Base-by-base conservation (phyloP, 2,888 invertebrate species). In the Stratiomys singularior region DNA sequence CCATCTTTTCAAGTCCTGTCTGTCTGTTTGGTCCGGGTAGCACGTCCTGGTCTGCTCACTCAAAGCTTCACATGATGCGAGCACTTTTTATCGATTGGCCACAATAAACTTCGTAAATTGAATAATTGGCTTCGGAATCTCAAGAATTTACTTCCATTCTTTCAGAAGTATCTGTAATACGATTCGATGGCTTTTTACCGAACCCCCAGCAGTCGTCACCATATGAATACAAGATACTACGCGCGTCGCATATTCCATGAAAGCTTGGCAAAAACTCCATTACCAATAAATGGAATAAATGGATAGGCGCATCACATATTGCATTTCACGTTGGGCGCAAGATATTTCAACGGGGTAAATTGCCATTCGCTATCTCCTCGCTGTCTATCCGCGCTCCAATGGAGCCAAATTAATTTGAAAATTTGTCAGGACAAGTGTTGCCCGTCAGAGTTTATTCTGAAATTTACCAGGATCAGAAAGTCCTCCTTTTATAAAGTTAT, bases 91-190 rank as follows among this genome's bases (percentile, higher is more conserved):
- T 15, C 52, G 3, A 4, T 52, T 52, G 3, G 46, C 60, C 23
- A 9, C 37, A 74, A 30, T 58, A 74, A 74, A 60, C 74, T 58
- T 60, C 60, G 60, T 74, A 74, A 74, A 74, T 74, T 74, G 74
- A 74, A 74, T 74, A 74, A 74, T 74, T 74, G 74, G 74, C 74
- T 37, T 21, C 60, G 74, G 74, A 74, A 74, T 74, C 23, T 58
- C 23, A 58, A 58, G 74, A 74, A 74, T 74, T 74, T 58, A 58
- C 74, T 74, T 74, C 74, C 74, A 74, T 74, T 60, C 60, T 74
- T 23, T 15, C 27, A 74, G 74, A 23, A 74, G n/a, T 37, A 58
- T 74, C 37, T 74, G 58, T 58, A 74, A 58, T 74, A 74, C 52
- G 74, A 74, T 11, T 74, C 30, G 74, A 74, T 74, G 28, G 74